Conservation (phyloP, 2,888 invertebrate species). For the Hydriomena furcata region DNA sequence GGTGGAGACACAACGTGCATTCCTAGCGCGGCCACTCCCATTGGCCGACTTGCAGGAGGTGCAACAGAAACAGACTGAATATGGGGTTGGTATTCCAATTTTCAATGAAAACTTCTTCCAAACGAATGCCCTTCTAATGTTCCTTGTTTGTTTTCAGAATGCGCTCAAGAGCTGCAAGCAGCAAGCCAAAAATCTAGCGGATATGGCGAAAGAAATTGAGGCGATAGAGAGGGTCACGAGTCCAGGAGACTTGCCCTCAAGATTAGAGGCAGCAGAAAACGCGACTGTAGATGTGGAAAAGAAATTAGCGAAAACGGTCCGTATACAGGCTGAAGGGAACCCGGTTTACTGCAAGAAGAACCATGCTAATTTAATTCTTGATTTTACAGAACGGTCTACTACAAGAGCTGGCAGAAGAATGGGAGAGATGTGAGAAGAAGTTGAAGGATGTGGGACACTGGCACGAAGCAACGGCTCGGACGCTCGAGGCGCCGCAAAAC, state of each 20-base stretch:
- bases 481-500: constrained; percentile 90
- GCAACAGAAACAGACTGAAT: constrained; percentile 93
- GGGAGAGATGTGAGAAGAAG: constrained; percentile 98
- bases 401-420: constrained; percentile 96
- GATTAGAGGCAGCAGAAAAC: constrained; percentile 93
- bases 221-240: constrained; percentile 92
- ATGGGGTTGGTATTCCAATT: constrained; percentile 84
- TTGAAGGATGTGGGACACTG: constrained; percentile 94
- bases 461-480: constrained; percentile 93
- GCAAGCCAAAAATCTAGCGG: constrained; percentile 93
- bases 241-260: constrained; percentile 92
- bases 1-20: constrained; percentile 91
- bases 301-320: constrained; percentile 92
- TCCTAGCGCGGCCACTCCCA: constrained; percentile 90
- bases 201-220: constrained; percentile 96
- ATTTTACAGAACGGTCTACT: constrained; percentile 90
- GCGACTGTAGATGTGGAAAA: constrained; percentile 93
- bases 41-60: constrained; percentile 91
- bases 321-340: constrained; percentile 40
- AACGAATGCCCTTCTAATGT: neutral
- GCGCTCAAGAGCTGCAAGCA: constrained; percentile 95
- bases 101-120: neutral
- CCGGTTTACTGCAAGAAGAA: neutral
- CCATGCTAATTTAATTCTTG: constrained; percentile 22
- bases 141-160: constrained; percentile 80